Conservation (phyloP, 1,140 invertebrate species). For the Pogonus chalceus region DNA sequence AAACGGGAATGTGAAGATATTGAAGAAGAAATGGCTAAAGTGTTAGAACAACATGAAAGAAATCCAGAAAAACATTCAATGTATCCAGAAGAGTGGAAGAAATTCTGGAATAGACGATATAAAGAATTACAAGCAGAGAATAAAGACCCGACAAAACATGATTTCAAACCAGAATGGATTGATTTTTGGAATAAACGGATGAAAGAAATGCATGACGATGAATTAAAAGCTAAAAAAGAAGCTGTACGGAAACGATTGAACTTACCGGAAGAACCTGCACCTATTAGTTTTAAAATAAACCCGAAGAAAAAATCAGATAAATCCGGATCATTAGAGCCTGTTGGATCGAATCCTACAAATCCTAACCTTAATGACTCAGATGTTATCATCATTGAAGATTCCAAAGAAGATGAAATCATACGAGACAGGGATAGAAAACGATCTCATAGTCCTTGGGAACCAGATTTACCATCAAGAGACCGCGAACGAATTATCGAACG, state of each 20-base stretch:
- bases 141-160: slow-evolving; percentile 63
- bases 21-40: slow-evolving; percentile 42
- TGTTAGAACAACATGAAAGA: slow-evolving; percentile 62
- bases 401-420: slow-evolving; percentile 25
- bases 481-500: slow-evolving; percentile 1
- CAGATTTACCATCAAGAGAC: slow-evolving; percentile 14
- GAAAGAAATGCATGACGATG: slow-evolving; percentile 61
- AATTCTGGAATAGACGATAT: slow-evolving; percentile 70
- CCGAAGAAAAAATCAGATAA: slow-evolving; percentile 15
- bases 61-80: slow-evolving; percentile 77
- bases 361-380: slow-evolving; percentile 26
- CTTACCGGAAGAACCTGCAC: slow-evolving; percentile 28
- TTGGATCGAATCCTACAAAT: not conserved
- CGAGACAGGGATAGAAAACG: slow-evolving; percentile 13
- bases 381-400: slow-evolving; percentile 29
- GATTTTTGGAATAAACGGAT: slow-evolving; percentile 69
- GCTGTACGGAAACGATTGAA: slow-evolving; percentile 37
- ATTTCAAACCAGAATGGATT: slow-evolving; percentile 82
- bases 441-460: slow-evolving; percentile 31
- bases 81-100: slow-evolving; percentile 79
- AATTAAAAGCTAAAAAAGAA: slow-evolving; percentile 47
- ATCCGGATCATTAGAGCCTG: not conserved
- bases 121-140: slow-evolving; percentile 68
- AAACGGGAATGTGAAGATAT: slow-evolving; percentile 33
- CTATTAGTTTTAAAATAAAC: slow-evolving; percentile 30